phyloP scores from a whole-genome alignment of 2,113 vertebrate species.

The Cyanoramphus novaezelandiae region DNA sequence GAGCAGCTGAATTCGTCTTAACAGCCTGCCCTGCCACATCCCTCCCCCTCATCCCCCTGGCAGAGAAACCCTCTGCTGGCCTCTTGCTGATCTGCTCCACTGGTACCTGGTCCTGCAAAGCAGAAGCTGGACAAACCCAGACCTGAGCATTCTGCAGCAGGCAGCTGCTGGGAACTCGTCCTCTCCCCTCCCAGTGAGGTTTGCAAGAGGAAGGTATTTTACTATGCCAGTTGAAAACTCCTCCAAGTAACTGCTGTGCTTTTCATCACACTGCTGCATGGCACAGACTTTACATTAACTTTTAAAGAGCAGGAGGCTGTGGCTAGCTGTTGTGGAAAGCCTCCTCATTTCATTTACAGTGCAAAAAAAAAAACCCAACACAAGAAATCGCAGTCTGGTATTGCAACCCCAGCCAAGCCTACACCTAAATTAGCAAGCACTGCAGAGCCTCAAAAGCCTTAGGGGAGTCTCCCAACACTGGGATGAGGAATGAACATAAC shows the following conservation, averaged over 20 bases:
- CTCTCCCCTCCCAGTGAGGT: not conserved
- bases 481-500: not conserved
- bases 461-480: accelerated
- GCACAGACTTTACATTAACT: slow-evolving; percentile 46
- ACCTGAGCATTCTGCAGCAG: not conserved
- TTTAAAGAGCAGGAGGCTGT: slow-evolving; percentile 49
- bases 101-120: not conserved
- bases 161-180: not conserved
- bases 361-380: not conserved
- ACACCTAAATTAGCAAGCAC: not conserved
- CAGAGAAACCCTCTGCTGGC: not conserved
- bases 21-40: not conserved
- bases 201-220: not conserved
- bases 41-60: not conserved
- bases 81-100: not conserved
- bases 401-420: not conserved
- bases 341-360: not conserved
- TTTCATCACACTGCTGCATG: not conserved
- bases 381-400: not conserved
- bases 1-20: not conserved
- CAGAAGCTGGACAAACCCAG: not conserved
- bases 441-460: not conserved
- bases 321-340: slow-evolving; percentile 39
- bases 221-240: not conserved
- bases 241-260: not conserved